Percentiles rank a stretch among this genome's conserved stretches.
Evolutionary conservation across 2,797 vertebrate genomes (phyloP).

Genomic region (Acrossocheilus wenchowensis): DNA sequence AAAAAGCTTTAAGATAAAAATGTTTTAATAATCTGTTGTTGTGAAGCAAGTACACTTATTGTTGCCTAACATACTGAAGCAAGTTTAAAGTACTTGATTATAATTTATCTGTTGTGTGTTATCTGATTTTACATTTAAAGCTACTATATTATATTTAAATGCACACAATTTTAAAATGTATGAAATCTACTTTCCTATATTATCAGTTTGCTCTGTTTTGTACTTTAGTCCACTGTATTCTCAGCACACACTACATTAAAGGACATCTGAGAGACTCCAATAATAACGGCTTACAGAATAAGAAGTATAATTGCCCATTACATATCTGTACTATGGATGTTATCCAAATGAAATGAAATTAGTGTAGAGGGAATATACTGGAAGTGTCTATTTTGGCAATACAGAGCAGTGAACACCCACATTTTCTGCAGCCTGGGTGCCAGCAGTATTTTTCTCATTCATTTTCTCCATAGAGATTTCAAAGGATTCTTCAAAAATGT

Average conservation of each 20-base stretch:
- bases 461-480: conserved; percentile 8
- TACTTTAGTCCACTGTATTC: background rate
- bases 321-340: background rate
- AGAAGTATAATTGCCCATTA: background rate
- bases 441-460: background rate
- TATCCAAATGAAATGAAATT: background rate
- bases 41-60: background rate
- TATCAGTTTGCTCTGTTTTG: background rate
- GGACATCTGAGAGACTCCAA: background rate
- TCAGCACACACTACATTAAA: background rate
- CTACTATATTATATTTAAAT: background rate
- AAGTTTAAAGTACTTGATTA: background rate
- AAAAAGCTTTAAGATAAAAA: too few relatives aligned
- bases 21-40: background rate
- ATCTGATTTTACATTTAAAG: background rate
- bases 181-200: background rate
- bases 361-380: background rate
- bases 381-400: background rate
- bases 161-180: background rate
- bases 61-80: background rate
- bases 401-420: background rate
- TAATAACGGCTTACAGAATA: background rate
- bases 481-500: background rate
- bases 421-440: background rate
- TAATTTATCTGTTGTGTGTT: background rate